phyloP scores from a whole-genome alignment of 2,888 invertebrate genomes.

The Elaeidobius kamerunicus region DNA sequence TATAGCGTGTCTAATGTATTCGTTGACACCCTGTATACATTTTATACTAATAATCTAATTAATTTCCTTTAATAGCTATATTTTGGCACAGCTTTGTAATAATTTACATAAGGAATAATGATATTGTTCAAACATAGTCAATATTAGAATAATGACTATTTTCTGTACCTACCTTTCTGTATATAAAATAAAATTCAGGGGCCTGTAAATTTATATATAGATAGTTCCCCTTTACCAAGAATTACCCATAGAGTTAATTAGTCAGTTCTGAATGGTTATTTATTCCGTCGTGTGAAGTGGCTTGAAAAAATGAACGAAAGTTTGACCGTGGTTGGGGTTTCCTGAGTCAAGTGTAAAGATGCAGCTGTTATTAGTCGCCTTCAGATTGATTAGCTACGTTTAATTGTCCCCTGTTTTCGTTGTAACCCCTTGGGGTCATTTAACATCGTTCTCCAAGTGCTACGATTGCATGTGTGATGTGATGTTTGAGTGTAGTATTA shows the following conservation, averaged over 20 bases:
- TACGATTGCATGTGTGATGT: no score
- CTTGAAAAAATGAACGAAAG: conserved; percentile 27
- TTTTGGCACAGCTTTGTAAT: no score
- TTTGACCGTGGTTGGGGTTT: conserved; percentile 15
- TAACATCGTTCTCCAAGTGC: no score
- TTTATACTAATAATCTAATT: neutral
- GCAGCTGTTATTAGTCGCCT: conserved; percentile 9
- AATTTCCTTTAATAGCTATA: neutral
- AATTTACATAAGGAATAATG: no score
- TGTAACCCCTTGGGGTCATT: no score
- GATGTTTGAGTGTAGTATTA: conserved; percentile 16
- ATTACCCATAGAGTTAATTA: conserved; percentile 6
- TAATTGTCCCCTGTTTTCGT: no score
- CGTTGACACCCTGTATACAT: neutral
- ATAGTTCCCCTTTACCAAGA: neutral
- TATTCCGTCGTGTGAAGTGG: conserved; percentile 25
- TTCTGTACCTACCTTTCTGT: no score
- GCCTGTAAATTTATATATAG: no score
- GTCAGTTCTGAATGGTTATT: conserved; percentile 15
- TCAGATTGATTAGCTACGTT: conserved; percentile 3
- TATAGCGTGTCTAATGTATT: no score
- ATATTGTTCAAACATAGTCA: no score
- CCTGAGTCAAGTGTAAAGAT: conserved; percentile 17
- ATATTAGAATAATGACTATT: no score
- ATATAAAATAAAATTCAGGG: no score